Base-by-base conservation (phyloP, 35 echinoderm and acorn worm species). In the Eucidaris tribuloides region DNA sequence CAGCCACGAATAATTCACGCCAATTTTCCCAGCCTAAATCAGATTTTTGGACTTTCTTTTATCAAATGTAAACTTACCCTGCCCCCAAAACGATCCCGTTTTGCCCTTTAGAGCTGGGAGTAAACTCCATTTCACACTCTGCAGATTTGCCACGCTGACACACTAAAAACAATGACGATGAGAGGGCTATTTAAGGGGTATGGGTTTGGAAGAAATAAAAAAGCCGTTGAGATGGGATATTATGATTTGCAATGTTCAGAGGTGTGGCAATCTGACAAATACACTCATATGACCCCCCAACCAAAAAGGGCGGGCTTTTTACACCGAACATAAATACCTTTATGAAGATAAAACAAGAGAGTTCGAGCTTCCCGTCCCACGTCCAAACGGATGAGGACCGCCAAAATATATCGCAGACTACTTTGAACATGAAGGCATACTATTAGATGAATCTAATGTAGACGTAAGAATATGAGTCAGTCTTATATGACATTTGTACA, bases 201-300 rank as follows among this genome's bases (percentile, higher is more conserved):
- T 94, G 91, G 91, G 85, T 88, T 0, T 64, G 65, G 5, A 34
- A 46, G 33, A 65, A 18, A 89, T 6, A 28, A 79, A 84, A 89
- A 94, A 58, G 86, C 85, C 23, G 71, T 90, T 5, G 4, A 42
- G 33, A 80, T 60, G 42, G 87, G 92, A 0, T 95, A 95, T 58
- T 11, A 1, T 17, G 42, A 86, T 3, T 14, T 54, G 1, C 14
- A 86, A 22, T 56, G 81, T 14, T 15, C 64, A 6, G 87, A 90
- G 65, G 87, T 95, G 0, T 95, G 92, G 92, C 92, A 95, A 44
- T 95, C 81, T 79, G 74, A 89, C 11, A 31, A 72, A 35, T 81
- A 63, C 39, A 74, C n/a, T 9, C 58, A 39, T 70, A 70, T 39
- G 64, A 70, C 20, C 24, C 64, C 24, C 31, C 31, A 70, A 70